phyloP scores from a whole-genome alignment of 30 jellyfish, hydroid and myxozoan species.

The Sanderia malayensis region DNA sequence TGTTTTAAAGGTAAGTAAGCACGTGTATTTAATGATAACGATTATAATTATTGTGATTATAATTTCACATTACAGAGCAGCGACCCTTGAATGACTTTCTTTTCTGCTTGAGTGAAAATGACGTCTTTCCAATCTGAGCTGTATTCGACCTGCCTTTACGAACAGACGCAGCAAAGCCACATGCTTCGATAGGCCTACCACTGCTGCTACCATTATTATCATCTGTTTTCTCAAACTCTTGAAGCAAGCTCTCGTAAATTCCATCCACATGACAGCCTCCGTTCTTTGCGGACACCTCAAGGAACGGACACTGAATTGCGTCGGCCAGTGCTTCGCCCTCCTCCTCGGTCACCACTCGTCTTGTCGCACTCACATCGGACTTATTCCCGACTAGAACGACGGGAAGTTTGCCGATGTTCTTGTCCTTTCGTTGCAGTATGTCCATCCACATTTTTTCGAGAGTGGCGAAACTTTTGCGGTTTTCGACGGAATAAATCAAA shows the following conservation, averaged over 20 bases:
- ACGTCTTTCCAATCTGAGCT: not conserved
- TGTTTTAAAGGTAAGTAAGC: too few relatives aligned
- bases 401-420: constrained; percentile 36
- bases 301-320: constrained; percentile 43
- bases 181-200: not conserved
- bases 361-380: constrained; percentile 49
- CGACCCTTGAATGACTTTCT: not conserved
- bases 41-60: too few relatives aligned
- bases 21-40: too few relatives aligned
- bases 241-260: constrained; percentile 22
- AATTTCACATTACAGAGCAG: not conserved
- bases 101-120: not conserved
- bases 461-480: constrained; percentile 27
- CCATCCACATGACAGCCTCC: constrained; percentile 19
- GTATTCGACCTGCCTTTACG: not conserved
- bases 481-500: constrained; percentile 58
- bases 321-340: constrained; percentile 53
- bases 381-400: constrained; percentile 57
- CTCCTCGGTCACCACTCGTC: constrained; percentile 40
- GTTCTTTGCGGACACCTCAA: constrained; percentile 59
- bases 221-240: constrained; percentile 15
- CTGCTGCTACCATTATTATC: too few relatives aligned
- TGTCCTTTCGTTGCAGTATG: constrained; percentile 16
- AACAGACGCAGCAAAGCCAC: not conserved
- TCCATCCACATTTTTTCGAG: constrained; percentile 28